A percentile compares a stretch with the other conserved stretches of the same genome.
These are phyloP conservation scores for Meles meles DNA, from an alignment of 2,113 vertebrate species.

Conservation along the genomic window DNA sequence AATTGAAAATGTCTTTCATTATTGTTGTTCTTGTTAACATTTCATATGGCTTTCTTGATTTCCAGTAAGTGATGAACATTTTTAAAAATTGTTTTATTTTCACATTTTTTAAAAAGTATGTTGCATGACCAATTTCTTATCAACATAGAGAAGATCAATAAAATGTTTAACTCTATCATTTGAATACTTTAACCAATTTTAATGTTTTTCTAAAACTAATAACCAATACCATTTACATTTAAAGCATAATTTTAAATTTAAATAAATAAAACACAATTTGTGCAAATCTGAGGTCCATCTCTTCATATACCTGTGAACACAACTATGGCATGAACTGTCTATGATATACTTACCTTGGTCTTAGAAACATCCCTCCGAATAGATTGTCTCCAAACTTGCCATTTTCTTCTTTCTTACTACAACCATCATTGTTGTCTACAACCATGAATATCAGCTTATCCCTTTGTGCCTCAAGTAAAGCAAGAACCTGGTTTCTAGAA, in stretches of 20 bases:
- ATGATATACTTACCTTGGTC: not conserved
- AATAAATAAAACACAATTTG: not conserved
- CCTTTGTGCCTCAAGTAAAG: not conserved
- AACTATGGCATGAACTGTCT: not conserved
- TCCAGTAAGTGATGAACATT: not conserved
- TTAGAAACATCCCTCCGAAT: not conserved
- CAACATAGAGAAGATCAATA: not conserved
- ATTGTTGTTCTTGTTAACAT: not conserved
- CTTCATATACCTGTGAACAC: not conserved
- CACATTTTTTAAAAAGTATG: not conserved
- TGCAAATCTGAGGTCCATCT: not conserved
- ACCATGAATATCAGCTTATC: not conserved
- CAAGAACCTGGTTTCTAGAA: not conserved
- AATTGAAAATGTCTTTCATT: not conserved
- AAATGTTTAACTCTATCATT: not conserved
- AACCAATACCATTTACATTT: not conserved
- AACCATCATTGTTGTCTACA: not conserved
- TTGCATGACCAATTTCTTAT: not conserved
- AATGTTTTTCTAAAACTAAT: not conserved
- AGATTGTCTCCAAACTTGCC: not conserved
- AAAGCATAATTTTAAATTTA: not conserved
- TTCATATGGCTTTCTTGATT: not conserved
- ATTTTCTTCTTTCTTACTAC: not conserved
- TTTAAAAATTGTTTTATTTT: not conserved
- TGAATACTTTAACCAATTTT: not conserved